phyloP scores from a whole-genome alignment of 37 sponge, comb jelly and placozoan genomes.

The Chondrilla cf. caribensis region DNA sequence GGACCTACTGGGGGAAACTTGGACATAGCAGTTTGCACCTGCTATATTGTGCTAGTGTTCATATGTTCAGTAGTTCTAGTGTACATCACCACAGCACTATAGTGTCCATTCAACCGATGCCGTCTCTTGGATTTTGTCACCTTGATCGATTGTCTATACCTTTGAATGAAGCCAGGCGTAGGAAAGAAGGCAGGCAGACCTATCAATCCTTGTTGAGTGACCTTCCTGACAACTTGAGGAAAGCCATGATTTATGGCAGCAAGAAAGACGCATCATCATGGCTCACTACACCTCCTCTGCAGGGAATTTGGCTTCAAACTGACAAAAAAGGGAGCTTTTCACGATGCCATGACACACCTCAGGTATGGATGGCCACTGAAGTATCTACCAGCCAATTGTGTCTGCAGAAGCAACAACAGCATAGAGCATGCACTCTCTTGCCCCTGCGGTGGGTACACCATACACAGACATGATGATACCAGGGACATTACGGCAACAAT shows the following conservation, averaged over 20 bases:
- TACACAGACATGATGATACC: background rate
- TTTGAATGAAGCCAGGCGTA: too few relatives aligned
- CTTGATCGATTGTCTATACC: too few relatives aligned
- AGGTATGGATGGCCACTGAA: constrained; percentile 34
- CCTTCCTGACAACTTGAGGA: background rate
- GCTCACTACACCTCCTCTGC: constrained; percentile 27
- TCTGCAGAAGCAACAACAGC: background rate
- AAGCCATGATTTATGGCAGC: background rate
- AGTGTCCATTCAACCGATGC: too few relatives aligned
- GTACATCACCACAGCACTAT: too few relatives aligned
- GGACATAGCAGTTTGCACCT: too few relatives aligned
- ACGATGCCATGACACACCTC: constrained; percentile 7
- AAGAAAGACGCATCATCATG: constrained; percentile 40
- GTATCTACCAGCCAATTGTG: constrained; percentile 3
- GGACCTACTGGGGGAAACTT: too few relatives aligned
- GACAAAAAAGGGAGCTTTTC: constrained; percentile 24
- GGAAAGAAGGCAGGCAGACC: too few relatives aligned
- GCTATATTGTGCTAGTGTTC: too few relatives aligned
- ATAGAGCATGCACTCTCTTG: background rate
- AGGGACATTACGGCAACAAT: background rate
- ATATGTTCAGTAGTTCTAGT: too few relatives aligned
- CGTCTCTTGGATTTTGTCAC: too few relatives aligned
- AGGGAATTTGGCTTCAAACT: background rate
- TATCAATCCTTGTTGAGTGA: too few relatives aligned
- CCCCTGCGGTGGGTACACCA: background rate